phyloP scores from a whole-genome alignment of 1,140 invertebrate genomes.

The Epicauta chinensis region DNA sequence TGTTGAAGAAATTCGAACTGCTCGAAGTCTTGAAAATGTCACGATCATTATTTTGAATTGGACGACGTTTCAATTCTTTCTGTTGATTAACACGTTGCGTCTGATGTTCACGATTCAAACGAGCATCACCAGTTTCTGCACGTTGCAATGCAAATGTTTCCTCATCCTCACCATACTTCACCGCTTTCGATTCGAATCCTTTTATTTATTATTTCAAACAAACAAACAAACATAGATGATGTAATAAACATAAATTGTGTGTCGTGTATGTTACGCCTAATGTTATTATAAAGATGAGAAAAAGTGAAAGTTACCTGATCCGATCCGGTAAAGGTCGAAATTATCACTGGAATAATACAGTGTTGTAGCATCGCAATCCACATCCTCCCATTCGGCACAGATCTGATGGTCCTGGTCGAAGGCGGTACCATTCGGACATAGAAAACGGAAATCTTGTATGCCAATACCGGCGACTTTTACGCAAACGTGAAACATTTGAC shows the following conservation, averaged over 20 bases:
- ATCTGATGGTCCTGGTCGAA: slow-evolving; percentile 91
- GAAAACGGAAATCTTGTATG: slow-evolving; percentile 73
- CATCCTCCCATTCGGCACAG: slow-evolving; percentile 84
- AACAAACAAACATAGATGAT: background rate
- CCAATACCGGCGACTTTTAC: slow-evolving; percentile 71
- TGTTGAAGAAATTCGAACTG: slow-evolving; percentile 64
- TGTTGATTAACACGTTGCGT: slow-evolving; percentile 36
- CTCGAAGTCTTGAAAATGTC: slow-evolving; percentile 58
- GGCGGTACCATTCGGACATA: slow-evolving; percentile 86
- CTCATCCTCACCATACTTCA: slow-evolving; percentile 61
- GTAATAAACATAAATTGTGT: background rate
- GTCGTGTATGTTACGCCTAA: background rate
- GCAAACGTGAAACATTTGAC: slow-evolving; percentile 89
- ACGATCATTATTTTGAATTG: slow-evolving; percentile 36
- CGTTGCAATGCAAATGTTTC: slow-evolving; percentile 67
- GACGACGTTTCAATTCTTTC: slow-evolving; percentile 34
- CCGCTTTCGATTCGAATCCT: slow-evolving; percentile 56
- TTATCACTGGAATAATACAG: slow-evolving; percentile 75
- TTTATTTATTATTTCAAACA: background rate
- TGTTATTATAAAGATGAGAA: background rate
- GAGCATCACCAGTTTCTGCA: slow-evolving; percentile 62
- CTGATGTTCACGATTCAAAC: slow-evolving; percentile 41
- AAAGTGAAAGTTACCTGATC: slow-evolving; percentile 51
- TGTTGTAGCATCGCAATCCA: slow-evolving; percentile 73
- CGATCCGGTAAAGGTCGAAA: slow-evolving; percentile 74